Evolutionary conservation across 35 echinoderm and acorn worm species (phyloP).

Genomic region (Diadema setosum): DNA sequence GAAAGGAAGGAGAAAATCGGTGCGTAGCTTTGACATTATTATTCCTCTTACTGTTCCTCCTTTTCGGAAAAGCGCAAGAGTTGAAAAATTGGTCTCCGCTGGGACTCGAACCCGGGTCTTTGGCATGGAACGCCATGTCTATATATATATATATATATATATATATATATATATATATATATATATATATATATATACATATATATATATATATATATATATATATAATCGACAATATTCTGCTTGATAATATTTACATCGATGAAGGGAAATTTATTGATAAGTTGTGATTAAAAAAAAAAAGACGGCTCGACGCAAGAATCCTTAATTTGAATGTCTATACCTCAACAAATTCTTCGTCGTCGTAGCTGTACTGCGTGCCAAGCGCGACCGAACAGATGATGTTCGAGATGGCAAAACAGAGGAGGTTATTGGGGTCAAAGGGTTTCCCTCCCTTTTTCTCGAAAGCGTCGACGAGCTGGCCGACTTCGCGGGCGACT

Average conservation of each 20-base stretch:
- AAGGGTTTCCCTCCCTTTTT: not conserved
- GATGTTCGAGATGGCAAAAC: conserved; percentile 17
- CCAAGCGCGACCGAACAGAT: conserved; percentile 35
- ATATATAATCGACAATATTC: not conserved
- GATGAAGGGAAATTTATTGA: not conserved
- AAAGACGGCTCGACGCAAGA: not conserved
- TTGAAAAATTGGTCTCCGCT: no score
- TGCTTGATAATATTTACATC: no score
- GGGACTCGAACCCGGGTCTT: no score
- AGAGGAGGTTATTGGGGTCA: conserved; percentile 5
- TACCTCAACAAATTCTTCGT: conserved; percentile 20
- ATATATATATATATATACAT: not conserved
- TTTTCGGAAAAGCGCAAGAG: no score
- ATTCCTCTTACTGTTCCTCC: no score
- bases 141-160: no score
- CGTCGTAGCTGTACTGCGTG: conserved; percentile 23
- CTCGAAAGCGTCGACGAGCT: conserved; percentile 16
- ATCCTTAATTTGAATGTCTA: not conserved
- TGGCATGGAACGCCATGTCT: no score
- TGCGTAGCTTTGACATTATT: no score
- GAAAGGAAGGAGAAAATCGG: no score
- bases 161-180: not conserved
- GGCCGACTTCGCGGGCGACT: conserved; percentile 17
- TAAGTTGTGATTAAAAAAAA: not conserved
- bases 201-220: not conserved